Base-by-base conservation (phyloP, 1,140 invertebrate genomes). In the Melipona quadrifasciata region DNA sequence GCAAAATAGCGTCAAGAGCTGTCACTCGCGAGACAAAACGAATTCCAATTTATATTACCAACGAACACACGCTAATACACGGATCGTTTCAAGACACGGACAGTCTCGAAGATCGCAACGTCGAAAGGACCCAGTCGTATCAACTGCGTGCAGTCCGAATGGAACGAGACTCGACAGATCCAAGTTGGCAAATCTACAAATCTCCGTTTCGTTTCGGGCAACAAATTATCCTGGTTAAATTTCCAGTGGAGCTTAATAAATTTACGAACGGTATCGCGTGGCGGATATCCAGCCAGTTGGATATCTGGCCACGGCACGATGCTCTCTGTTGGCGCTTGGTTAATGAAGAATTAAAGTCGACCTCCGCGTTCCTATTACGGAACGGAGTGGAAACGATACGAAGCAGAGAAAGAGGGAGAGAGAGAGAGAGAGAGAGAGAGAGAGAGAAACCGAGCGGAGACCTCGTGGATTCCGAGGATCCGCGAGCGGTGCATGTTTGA, bases 401-500 rank as follows among this genome's bases (percentile, higher is more conserved):
- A 73, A 70, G 77, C 80, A 82, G 17, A 71, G 80, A 55, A 24
- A 27, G 58, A 61, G 80, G 31, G 39, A 27, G 39, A 39, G 39
- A 39, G 39, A 82, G 27, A 71, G 80, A 55, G 39, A 27, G 24
- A n/a, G 80, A 31, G 39, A 27, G 39, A 82, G 27, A 71, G 80
- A 55, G 39, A 27, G 58, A 61, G 80, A 47, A 24, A 27, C 5
- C 39, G 70, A 64, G 64, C 34, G 47, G 84, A 84, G 73, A 34
- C 74, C 51, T n/a, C 39, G 34, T 80, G 82, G 77, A 84, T 80
- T 72, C 78, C 80, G 79, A 84, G 76, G 82, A 72, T 84, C 58
- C 84, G 80, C 58, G 80, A 84, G 84, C 85, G 83, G 86, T 93
- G 86, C 90, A 93, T 93, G 92, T 93, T 92, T 93, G 89, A 93